A percentile compares a stretch with the other conserved stretches of the same genome.
These are phyloP conservation scores for Athene cunicularia DNA, from an alignment of 2,113 vertebrate species.

Conservation along the genomic window DNA sequence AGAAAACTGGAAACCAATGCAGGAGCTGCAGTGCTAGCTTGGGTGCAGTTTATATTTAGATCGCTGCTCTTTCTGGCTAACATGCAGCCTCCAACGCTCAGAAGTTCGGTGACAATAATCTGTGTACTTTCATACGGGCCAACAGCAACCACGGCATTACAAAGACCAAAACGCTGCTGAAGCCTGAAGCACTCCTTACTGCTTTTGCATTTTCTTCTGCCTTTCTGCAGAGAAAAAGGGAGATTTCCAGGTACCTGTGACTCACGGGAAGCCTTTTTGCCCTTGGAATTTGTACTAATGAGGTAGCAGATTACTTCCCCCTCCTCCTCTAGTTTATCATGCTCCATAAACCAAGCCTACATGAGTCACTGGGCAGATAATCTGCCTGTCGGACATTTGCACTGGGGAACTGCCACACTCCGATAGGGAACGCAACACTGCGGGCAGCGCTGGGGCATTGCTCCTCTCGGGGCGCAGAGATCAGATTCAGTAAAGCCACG, in stretches of 20 bases:
- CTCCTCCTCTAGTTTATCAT: neutral
- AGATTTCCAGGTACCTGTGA: neutral
- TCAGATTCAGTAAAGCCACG: rapidly evolving
- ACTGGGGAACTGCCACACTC: neutral
- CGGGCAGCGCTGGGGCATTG: neutral
- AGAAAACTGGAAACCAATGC: neutral
- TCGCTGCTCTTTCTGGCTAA: neutral
- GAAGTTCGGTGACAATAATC: neutral
- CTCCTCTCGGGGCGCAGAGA: neutral
- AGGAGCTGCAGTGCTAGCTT: neutral
- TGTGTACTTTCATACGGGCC: rapidly evolving
- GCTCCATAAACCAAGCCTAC: neutral
- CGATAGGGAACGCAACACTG: neutral
- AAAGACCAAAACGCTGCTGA: no score
- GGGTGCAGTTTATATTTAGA: neutral
- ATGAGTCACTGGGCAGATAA: neutral
- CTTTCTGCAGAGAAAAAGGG: neutral
- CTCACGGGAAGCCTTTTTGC: neutral
- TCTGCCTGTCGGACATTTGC: neutral
- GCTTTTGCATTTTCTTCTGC: neutral
- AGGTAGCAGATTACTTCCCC: neutral
- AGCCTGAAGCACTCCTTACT: neutral
- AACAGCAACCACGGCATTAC: rapidly evolving
- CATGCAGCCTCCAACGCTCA: rapidly evolving
- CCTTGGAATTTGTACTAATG: neutral